A percentile compares a stretch with the other conserved stretches of the same genome.
These are phyloP conservation scores for Ischnus inquisitorius DNA, from an alignment of 2,888 invertebrate species.

Conservation along the genomic window DNA sequence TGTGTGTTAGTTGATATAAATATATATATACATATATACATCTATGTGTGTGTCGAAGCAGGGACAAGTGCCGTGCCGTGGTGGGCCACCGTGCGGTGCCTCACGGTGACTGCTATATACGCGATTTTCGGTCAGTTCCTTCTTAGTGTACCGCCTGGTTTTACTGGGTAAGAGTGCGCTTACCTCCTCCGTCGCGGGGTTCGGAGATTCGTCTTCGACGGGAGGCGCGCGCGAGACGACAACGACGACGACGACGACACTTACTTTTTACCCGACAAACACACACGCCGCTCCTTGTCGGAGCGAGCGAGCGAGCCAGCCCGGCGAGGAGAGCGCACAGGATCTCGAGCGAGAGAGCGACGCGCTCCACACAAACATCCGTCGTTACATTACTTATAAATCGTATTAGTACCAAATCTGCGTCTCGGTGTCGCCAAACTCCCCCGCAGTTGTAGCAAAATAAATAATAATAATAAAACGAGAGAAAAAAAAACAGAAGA, in stretches of 20 bases:
- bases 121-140: conserved; percentile 30
- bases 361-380: conserved; percentile 55
- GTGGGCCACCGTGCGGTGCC: conserved; percentile 66
- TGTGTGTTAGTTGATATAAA: not conserved
- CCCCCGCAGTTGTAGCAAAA: conserved; percentile 6
- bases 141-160: conserved; percentile 30
- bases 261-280: conserved; percentile 36
- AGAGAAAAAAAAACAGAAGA: not conserved
- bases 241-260: conserved; percentile 34
- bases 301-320: conserved; percentile 63
- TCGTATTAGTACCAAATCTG: conserved; percentile 4
- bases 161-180: conserved; percentile 26
- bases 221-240: conserved; percentile 57
- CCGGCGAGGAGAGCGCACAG: conserved; percentile 67
- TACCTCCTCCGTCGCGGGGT: conserved; percentile 25
- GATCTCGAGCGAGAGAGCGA: conserved; percentile 62
- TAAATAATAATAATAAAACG: conserved; percentile 2
- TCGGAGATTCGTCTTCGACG: conserved; percentile 55
- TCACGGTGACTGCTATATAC: conserved; percentile 42
- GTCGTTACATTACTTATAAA: conserved; percentile 22
- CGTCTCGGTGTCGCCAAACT: conserved; percentile 6
- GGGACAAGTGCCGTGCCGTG: conserved; percentile 68
- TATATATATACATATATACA: conserved; percentile 14
- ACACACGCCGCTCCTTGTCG: conserved; percentile 52
- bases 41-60: conserved; percentile 25